Base-by-base conservation (phyloP, 2,113 vertebrate species). In the Periophthalmus modestus region DNA sequence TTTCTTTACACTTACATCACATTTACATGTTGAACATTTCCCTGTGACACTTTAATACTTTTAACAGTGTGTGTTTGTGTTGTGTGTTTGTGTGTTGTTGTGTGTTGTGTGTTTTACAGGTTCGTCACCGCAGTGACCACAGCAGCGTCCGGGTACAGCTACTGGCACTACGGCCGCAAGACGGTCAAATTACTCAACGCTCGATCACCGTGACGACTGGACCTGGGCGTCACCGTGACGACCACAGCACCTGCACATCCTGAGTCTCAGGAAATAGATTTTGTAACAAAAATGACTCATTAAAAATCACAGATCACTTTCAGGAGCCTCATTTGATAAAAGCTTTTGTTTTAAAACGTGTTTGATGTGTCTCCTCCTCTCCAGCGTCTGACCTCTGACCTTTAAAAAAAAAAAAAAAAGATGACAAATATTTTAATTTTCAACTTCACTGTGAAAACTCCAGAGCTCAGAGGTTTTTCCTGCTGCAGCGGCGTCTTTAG, bases 121-220 rank as follows among this genome's bases (percentile, higher is more conserved):
- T 96, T 94, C 69, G 74, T 96, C 21, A 99, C 98, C 19, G 96
- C 95, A 18, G 86, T 96, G 74, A 97, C 98, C 0, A 99, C 98
- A 0, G 82, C 93, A 15, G 94, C 94, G 0, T 98, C 98, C 34
- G 97, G 94, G 0, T 99, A 98, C 81, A 99, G 97, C 90, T 99
- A 99, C 33, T 99, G 98, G 92, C 94, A 96, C 86, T 98, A 99
- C 0, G 98, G 98, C 72, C 96, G 94, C 47, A 96, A 98, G 92
- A 98, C 96, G 0, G 95, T 99, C 28, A 92, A 95, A 87, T 93
- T 98, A 82, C 91, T 99, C 69, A 97, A 96, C 82, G 85, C 78
- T 75, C 93, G 84, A 52, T 81, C 86, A 1, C 81, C 84, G 0
- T 86, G 82, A 52, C 43, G 16, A 18, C 55, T 9, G 0, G n/a